Percentiles rank a stretch among this genome's conserved stretches.
Conservation (phyloP, 1,140 invertebrate genomes). For the Aphelenchoides avenae region DNA sequence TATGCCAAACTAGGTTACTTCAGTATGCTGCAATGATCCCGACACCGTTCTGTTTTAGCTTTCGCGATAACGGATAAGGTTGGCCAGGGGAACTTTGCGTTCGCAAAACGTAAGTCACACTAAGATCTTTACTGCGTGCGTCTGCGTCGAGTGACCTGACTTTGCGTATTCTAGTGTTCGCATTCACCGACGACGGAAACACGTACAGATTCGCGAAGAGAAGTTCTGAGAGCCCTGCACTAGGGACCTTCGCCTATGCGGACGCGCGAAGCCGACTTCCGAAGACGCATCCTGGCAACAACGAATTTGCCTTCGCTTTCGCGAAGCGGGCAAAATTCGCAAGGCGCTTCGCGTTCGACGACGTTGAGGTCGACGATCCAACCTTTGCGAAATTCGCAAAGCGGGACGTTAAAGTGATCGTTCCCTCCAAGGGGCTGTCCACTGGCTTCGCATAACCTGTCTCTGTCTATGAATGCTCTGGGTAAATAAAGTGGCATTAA, state of each 20-base stretch:
- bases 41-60: conserved; percentile 8
- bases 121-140: conserved; percentile 1
- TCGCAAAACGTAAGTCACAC: conserved; percentile 19
- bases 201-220: conserved; percentile 16
- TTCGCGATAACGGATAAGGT: conserved; percentile 30
- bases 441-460: too few species aligned
- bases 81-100: conserved; percentile 29
- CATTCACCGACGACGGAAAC: conserved; percentile 19
- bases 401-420: too few species aligned
- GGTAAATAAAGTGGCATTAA: too few species aligned
- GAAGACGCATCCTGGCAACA: background rate
- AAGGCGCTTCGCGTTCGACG: too few species aligned
- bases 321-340: conserved; percentile 17
- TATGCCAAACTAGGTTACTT: background rate
- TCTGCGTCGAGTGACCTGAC: background rate
- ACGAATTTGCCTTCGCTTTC: conserved; percentile 26
- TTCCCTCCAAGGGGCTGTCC: too few species aligned
- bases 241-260: conserved; percentile 15
- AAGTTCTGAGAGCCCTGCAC: background rate
- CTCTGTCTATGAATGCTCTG: too few species aligned
- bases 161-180: conserved; percentile 21
- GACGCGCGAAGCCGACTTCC: conserved; percentile 21
- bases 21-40: background rate
- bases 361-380: too few species aligned
- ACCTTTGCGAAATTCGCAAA: too few species aligned